Percentiles rank a stretch among this genome's conserved stretches.
These are phyloP conservation scores for Oryzias javanicus DNA, from an alignment of 2,113 vertebrate species.

Conservation along the genomic window DNA sequence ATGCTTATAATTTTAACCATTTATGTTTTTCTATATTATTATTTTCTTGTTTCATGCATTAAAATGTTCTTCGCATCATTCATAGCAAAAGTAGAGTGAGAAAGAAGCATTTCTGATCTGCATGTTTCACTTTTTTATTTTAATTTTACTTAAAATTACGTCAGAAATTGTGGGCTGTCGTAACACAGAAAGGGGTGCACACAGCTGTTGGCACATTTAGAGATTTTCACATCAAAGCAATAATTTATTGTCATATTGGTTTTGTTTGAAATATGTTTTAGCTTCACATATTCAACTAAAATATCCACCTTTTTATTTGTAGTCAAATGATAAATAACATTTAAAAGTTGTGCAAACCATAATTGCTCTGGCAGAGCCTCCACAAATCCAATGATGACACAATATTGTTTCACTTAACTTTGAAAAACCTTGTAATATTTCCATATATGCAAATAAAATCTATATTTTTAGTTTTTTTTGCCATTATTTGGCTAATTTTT, in stretches of 20 bases:
- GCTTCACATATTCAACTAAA: too few species aligned
- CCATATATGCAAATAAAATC: too few species aligned
- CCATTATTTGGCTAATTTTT: too few species aligned
- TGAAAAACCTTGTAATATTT: too few species aligned
- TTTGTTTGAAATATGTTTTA: too few species aligned
- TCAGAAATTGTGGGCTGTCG: neutral
- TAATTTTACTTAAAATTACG: neutral
- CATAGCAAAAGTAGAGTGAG: conserved; percentile 50
- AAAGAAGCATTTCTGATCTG: conserved; percentile 60
- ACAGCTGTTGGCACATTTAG: neutral
- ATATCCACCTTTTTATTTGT: too few species aligned
- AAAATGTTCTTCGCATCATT: conserved; percentile 44
- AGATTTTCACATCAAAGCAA: neutral
- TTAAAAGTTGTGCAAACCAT: too few species aligned
- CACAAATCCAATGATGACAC: too few species aligned
- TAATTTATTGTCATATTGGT: neutral
- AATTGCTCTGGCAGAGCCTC: too few species aligned
- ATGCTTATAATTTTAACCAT: neutral
- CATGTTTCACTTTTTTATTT: conserved; percentile 7
- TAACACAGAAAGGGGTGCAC: neutral
- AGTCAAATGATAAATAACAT: too few species aligned
- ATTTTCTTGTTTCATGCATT: conserved; percentile 36
- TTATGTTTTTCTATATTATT: neutral
- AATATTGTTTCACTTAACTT: too few species aligned
- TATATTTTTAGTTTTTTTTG: too few species aligned